Base-by-base conservation (phyloP, 1,140 invertebrate genomes). In the Oreohelix idahoensis region DNA sequence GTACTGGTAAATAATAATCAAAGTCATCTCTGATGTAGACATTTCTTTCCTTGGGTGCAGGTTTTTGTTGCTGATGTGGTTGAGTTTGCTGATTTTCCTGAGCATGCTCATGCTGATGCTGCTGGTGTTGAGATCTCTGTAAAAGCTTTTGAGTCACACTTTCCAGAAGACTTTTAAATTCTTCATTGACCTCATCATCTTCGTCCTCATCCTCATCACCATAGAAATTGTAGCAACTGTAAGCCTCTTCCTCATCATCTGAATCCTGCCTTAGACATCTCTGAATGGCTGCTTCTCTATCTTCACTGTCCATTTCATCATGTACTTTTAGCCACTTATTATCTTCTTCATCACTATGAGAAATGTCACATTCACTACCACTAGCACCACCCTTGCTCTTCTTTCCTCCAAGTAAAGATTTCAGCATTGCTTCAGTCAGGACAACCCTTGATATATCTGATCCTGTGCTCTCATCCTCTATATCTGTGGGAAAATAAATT, bases 171-270 rank as follows among this genome's bases (percentile, higher is more conserved):
- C 35, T 49, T 51, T 36, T 53, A 49, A 71, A 70, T 38, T 81
- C 79, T 26, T 71, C 63, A 73, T 66, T 81, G 10, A 39, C 69
- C 35, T 45, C 39, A 17, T 49, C 69, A 42, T 63, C 63, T 35
- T 36, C 70, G 49, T 81, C 79, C 8, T 73, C 70, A 81, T 73
- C 79, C 1, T 63, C 76, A 49, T 20, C 51, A 38, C 35, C 73
- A 76, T 42, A 81, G 51, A 86, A 84, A 51, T 69, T 73, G 42
- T 83, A 80, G 15, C 83, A 45, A 35, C 84, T 70, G 53, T 77
- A 73, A 38, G 73, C 81, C 35, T 85, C 81, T 20, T 83, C 82
- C n/a, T 78, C 58, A 38, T 86, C 84, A 35, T 86, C 86, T 23
- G 73, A 38, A 81, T 84, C 75, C 32, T 83, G 66, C 73, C 73